Conservation (phyloP, 2,797 vertebrate species). For the Philypnodon macrostomus region DNA sequence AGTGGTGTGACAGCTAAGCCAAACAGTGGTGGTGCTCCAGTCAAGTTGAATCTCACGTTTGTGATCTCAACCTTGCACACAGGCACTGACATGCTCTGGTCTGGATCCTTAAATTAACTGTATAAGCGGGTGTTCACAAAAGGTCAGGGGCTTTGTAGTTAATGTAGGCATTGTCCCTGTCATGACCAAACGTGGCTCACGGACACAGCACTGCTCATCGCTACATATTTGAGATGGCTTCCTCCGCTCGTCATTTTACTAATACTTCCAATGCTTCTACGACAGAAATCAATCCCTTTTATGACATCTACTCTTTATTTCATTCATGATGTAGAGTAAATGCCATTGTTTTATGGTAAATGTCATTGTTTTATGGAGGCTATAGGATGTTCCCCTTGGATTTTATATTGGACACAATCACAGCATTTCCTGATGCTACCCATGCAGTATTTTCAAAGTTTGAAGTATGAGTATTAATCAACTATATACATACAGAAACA, state of each 20-base stretch:
- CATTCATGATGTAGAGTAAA: too few species aligned
- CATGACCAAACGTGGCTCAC: constrained; percentile 24
- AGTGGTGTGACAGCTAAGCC: constrained; percentile 31
- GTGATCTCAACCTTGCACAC: constrained; percentile 46
- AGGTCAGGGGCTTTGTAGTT: constrained; percentile 49
- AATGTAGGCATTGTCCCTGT: constrained; percentile 36
- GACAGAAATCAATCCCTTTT: neutral
- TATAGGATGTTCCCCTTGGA: too few species aligned
- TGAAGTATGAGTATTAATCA: too few species aligned
- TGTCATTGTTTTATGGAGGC: too few species aligned
- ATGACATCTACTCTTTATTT: too few species aligned
- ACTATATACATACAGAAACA: too few species aligned
- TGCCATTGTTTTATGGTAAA: too few species aligned
- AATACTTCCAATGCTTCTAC: constrained; percentile 9
- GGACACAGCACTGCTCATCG: constrained; percentile 43
- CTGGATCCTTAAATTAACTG: constrained; percentile 58
- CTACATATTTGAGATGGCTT: too few species aligned
- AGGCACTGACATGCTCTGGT: constrained; percentile 58
- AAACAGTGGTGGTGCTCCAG: constrained; percentile 44
- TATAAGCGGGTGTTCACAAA: constrained; percentile 47
- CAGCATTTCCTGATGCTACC: too few species aligned
- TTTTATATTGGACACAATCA: too few species aligned
- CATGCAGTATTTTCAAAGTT: too few species aligned
- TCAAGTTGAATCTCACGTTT: constrained; percentile 55
- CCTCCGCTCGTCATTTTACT: constrained; percentile 51